Conservation (phyloP, 2,888 invertebrate genomes). For the Tortrix viridana region DNA sequence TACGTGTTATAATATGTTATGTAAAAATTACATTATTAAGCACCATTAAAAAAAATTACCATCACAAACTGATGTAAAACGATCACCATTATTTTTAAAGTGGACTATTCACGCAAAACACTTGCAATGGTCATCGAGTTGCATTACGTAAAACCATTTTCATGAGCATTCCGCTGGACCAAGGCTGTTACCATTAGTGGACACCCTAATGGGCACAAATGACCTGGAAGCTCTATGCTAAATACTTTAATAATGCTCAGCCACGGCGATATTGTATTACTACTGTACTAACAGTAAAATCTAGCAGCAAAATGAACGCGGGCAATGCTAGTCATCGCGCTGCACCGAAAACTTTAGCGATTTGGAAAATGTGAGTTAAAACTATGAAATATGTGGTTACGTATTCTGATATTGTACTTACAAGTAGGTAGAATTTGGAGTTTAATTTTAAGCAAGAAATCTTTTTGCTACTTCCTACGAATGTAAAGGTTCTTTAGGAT, state of each 20-base stretch:
- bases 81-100: slow-evolving; percentile 31
- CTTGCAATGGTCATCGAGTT: slow-evolving; percentile 54
- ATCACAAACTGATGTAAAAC: slow-evolving; percentile 4
- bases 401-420: too few relatives aligned
- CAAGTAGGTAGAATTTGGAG: not conserved
- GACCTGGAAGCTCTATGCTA: slow-evolving; percentile 58
- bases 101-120: slow-evolving; percentile 35
- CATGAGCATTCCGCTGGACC: slow-evolving; percentile 60
- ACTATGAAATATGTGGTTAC: not conserved
- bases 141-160: slow-evolving; percentile 63
- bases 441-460: too few relatives aligned
- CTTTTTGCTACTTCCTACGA: too few relatives aligned
- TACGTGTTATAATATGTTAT: too few relatives aligned
- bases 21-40: not conserved
- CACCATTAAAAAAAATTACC: not conserved
- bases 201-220: slow-evolving; percentile 77
- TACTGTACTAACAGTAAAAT: not conserved
- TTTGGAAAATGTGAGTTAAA: not conserved
- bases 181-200: slow-evolving; percentile 71
- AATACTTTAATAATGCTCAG: slow-evolving; percentile 45
- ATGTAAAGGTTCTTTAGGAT: too few relatives aligned
- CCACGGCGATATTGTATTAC: slow-evolving; percentile 22
- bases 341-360: slow-evolving; percentile 1
- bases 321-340: slow-evolving; percentile 5
- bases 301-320: not conserved